phyloP scores from a whole-genome alignment of 2,888 invertebrate genomes.

The Flexamia atlantica region DNA sequence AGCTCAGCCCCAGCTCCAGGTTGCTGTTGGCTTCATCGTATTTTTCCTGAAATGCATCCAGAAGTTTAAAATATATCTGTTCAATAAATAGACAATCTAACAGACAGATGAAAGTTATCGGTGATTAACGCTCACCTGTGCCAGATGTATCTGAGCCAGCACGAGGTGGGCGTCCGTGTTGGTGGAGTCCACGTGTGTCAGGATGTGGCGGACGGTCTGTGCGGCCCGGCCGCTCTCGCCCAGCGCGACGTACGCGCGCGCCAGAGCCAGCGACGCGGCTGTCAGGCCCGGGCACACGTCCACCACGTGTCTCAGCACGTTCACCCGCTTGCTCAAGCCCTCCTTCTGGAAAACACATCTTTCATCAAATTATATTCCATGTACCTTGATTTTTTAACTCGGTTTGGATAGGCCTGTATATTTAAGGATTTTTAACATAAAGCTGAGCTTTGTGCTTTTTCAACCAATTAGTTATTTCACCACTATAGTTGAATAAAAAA shows the following conservation, averaged over 20 bases:
- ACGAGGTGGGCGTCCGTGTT: slow-evolving; percentile 91
- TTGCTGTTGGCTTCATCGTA: slow-evolving; percentile 90
- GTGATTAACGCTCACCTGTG: slow-evolving; percentile 71
- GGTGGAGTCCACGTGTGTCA: slow-evolving; percentile 85
- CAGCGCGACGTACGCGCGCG: slow-evolving; percentile 66
- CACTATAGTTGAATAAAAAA: too few species aligned
- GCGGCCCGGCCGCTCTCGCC: slow-evolving; percentile 70
- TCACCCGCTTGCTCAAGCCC: slow-evolving; percentile 64
- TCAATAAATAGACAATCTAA: too few species aligned
- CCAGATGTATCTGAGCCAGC: slow-evolving; percentile 90
- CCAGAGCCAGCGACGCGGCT: slow-evolving; percentile 73
- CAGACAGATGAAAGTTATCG: not conserved
- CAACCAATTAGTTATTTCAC: too few species aligned
- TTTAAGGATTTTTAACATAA: too few species aligned
- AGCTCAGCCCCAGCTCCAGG: slow-evolving; percentile 93
- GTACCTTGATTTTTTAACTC: too few species aligned
- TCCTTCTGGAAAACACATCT: slow-evolving; percentile 61
- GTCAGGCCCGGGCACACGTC: slow-evolving; percentile 86
- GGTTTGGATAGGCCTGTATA: too few species aligned
- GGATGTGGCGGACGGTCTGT: slow-evolving; percentile 68
- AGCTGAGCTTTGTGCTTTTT: too few species aligned
- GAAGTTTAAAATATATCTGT: too few species aligned
- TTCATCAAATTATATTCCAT: too few species aligned
- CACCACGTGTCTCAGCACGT: slow-evolving; percentile 66
- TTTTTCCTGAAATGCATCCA: slow-evolving; percentile 74